phyloP scores from a whole-genome alignment of 2,888 invertebrate species.

The Stegophylla sp. region DNA sequence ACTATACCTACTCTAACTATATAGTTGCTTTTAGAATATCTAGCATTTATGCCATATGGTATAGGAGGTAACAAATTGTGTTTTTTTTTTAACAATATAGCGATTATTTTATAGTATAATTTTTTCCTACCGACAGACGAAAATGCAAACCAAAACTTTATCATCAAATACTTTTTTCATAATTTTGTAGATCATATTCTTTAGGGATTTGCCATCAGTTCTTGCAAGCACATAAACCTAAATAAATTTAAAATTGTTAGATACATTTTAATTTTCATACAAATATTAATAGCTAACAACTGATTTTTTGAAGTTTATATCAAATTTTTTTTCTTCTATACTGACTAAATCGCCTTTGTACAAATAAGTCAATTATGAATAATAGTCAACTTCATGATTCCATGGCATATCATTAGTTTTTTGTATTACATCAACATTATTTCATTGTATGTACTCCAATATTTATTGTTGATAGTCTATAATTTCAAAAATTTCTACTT shows the following conservation, averaged over 20 bases:
- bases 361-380: background rate
- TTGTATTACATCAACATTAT: background rate
- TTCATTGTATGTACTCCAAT: background rate
- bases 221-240: background rate
- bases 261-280: conserved; percentile 8
- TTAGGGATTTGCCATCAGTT: background rate
- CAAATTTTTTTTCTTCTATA: conserved; percentile 9
- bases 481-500: conserved; percentile 7
- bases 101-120: background rate
- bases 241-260: background rate
- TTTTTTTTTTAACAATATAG: background rate
- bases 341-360: background rate
- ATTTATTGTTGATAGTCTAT: background rate
- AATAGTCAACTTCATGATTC: conserved; percentile 7
- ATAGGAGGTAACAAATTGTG: background rate
- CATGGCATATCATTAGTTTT: background rate
- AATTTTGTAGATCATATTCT: conserved; percentile 6
- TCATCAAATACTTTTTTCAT: conserved; percentile 16
- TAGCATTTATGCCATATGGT: background rate
- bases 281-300: conserved; percentile 8
- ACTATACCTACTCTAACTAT: too few relatives aligned
- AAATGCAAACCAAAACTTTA: too few relatives aligned
- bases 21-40: background rate
- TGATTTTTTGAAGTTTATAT: conserved; percentile 3
- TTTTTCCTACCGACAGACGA: too few relatives aligned